phyloP scores from a whole-genome alignment of 2,888 invertebrate genomes.

The Octonoba sinensis region DNA sequence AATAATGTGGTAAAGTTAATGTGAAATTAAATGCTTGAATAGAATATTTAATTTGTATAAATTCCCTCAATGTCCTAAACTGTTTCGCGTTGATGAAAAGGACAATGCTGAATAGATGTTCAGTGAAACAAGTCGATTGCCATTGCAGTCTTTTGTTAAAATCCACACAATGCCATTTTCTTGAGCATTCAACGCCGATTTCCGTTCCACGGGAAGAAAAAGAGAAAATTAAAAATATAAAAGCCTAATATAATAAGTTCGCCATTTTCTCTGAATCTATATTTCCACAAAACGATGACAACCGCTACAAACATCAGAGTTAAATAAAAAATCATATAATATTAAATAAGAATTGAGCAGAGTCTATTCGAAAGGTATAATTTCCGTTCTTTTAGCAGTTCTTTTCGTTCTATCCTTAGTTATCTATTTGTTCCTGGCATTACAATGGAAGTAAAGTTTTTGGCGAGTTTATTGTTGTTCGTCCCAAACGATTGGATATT shows the following conservation, averaged over 20 bases:
- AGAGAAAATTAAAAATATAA: constrained; percentile 59
- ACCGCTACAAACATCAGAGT: constrained; percentile 26
- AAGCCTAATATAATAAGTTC: constrained; percentile 58
- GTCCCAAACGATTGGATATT: constrained; percentile 29
- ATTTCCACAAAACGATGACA: constrained; percentile 32
- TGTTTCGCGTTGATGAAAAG: background rate
- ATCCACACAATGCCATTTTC: constrained; percentile 54
- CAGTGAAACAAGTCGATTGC: constrained; percentile 41
- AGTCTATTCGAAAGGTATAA: constrained; percentile 50
- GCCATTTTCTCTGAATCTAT: constrained; percentile 3
- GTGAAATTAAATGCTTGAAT: no score
- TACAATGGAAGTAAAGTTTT: constrained; percentile 50
- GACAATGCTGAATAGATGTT: constrained; percentile 34
- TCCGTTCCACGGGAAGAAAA: constrained; percentile 21
- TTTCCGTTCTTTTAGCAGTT: constrained; percentile 47
- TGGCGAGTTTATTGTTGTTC: constrained; percentile 15
- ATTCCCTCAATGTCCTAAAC: constrained; percentile 7
- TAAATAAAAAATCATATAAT: constrained; percentile 38
- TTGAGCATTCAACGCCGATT: constrained; percentile 58
- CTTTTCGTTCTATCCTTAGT: constrained; percentile 16
- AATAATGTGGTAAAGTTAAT: no score
- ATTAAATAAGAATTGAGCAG: constrained; percentile 56
- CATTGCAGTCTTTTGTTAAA: constrained; percentile 52
- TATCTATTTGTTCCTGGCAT: constrained; percentile 50
- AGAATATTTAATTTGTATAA: background rate